A percentile compares a stretch with the other conserved stretches of the same genome.
Conservation (phyloP, 2,888 invertebrate species). For the Bembecia ichneumoniformis region DNA sequence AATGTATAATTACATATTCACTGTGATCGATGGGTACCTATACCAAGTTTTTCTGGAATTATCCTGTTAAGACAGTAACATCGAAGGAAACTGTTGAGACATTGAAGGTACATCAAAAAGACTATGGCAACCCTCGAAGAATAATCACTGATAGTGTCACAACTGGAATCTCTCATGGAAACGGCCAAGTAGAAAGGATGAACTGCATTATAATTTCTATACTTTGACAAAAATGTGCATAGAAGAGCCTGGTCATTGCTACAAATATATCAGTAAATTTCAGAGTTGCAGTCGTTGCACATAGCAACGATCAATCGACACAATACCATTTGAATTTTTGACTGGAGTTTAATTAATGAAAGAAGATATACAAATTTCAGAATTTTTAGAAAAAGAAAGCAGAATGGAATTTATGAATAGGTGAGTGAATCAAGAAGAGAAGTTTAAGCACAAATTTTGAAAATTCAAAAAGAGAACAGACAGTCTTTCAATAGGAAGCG, state of each 20-base stretch:
- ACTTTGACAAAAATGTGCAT: no score
- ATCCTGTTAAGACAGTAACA: constrained; percentile 23
- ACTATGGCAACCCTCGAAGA: constrained; percentile 31
- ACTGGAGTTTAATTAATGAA: constrained; percentile 17
- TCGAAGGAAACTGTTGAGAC: constrained; percentile 24
- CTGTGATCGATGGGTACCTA: constrained; percentile 30
- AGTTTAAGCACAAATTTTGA: constrained; percentile 10
- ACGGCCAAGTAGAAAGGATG: constrained; percentile 30
- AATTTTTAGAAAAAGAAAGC: constrained; percentile 1
- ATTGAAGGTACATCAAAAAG: constrained; percentile 16
- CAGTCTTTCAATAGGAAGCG: constrained; percentile 6
- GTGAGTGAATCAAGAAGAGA: constrained; percentile 5
- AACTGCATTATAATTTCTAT: constrained; percentile 23
- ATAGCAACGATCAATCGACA: constrained; percentile 7
- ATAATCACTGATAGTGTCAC: constrained; percentile 30
- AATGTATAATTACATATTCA: constrained; percentile 30
- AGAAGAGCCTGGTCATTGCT: constrained; percentile 32
- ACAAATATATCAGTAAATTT: constrained; percentile 8
- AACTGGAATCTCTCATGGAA: constrained; percentile 27
- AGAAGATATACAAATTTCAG: constrained; percentile 4
- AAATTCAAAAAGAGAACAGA: constrained; percentile 10
- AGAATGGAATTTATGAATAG: neutral
- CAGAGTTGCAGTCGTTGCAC: constrained; percentile 11
- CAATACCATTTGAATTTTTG: constrained; percentile 17
- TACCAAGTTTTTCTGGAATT: constrained; percentile 35